Base-by-base conservation (phyloP, 2,113 vertebrate genomes). In the Chauna torquata region DNA sequence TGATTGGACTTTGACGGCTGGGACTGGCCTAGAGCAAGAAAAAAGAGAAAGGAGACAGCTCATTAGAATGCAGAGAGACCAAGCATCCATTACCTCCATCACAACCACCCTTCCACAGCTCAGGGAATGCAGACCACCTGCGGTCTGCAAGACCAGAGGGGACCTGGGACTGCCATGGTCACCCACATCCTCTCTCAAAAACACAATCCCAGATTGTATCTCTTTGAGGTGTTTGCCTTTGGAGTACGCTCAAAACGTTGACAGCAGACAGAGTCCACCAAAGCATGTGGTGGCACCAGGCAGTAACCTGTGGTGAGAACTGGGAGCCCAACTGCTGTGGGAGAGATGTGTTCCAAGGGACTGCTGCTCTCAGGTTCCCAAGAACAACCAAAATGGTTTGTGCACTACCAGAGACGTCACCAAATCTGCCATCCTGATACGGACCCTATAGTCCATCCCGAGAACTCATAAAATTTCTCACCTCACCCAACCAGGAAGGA, bases 1-100 rank as follows among this genome's bases (percentile, higher is more conserved):
- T 81, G 97, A 91, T 78, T 97, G 98, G 97, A 84, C 92, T 98
- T 98, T 99, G 96, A 98, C 94, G 95, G 98, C 97, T 92, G 98
- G 98, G 85, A 98, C 97, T 25, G 98, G 97, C 93, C 97, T 98
- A 30, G 20, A 62, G 49, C 2, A 6, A 58, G 79, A 45, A 97
- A 95, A 97, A 97, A 40, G 50, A 94, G 58, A 40, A 82, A 86
- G 59, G 8, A 77, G 28, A 91, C 3, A 20, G 7, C 5, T 52
- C 34, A 28, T 78, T 24, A 7, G 40, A 89, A 87, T 7, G 70
- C 52, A 76, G 40, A 55, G 50, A 74, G 30, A 65, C 5, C 40
- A 32, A 38, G 7, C 9, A 44, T 4, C 40, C 34, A 11, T 9
- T 64, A 50, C 14, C 20, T 15, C 62, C 55, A 52, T 14, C n/a